Conservation (phyloP, 1,140 invertebrate genomes). For the Whitmania pigra region DNA sequence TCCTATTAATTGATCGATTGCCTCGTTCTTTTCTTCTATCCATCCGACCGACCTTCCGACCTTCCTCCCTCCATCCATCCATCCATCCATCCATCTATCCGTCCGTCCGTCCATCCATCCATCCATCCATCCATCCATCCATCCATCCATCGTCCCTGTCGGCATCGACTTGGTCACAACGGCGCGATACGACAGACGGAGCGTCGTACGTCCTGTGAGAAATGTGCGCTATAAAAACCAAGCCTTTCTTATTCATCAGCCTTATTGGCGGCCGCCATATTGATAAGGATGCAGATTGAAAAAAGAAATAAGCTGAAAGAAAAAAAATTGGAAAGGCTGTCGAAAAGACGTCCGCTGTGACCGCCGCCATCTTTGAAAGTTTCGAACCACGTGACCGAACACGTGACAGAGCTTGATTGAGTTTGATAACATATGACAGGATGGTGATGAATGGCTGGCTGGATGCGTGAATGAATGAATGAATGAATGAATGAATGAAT, state of each 20-base stretch:
- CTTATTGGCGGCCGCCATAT: no score
- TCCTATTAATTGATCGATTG: no score
- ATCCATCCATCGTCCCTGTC: not conserved
- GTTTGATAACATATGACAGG: not conserved
- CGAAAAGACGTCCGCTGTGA: no score
- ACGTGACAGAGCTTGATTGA: not conserved
- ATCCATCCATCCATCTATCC: conserved; percentile 7
- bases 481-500: not conserved
- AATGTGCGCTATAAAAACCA: no score
- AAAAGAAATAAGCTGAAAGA: no score
- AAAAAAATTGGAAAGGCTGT: no score
- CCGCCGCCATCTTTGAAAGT: not conserved
- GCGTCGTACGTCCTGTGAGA: no score
- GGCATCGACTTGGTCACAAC: no score
- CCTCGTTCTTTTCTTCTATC: not conserved
- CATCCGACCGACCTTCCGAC: not conserved
- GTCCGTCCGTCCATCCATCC: conserved; percentile 11
- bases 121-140: conserved; percentile 12
- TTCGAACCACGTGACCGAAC: conserved; percentile 2
- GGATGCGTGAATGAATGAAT: not conserved
- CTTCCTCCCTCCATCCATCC: not conserved
- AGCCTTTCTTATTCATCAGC: no score
- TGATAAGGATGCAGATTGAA: no score
- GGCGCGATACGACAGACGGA: no score
- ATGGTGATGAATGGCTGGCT: not conserved